Percentiles rank a stretch among this genome's conserved stretches.
Conservation (phyloP, 2,797 vertebrate species). For the Dicrostonyx torquatus region DNA sequence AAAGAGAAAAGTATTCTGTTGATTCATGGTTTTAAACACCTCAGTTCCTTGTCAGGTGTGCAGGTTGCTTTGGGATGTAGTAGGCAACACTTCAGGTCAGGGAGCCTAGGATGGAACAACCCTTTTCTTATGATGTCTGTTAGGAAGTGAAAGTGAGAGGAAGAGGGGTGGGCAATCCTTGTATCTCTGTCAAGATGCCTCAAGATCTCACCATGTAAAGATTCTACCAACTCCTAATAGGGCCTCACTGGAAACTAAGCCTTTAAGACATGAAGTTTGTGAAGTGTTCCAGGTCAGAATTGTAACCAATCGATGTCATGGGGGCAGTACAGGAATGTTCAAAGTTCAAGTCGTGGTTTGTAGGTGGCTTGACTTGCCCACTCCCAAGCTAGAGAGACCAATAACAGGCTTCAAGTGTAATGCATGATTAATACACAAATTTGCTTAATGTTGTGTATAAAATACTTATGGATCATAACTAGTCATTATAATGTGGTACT, state of each 20-base stretch:
- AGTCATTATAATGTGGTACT: neutral
- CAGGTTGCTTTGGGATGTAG: neutral
- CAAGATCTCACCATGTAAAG: too few species aligned
- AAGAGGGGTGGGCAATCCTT: too few species aligned
- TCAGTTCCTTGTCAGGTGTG: neutral
- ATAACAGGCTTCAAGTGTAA: neutral
- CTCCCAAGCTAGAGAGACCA: neutral
- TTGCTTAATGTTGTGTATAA: conserved; percentile 2
- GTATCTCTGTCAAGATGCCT: too few species aligned
- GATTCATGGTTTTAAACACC: neutral
- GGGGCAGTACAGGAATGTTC: neutral
- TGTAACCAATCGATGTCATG: neutral
- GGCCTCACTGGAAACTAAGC: neutral
- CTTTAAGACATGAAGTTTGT: neutral
- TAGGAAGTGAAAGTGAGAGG: neutral
- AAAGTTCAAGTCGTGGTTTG: neutral
- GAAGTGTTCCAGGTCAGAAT: neutral
- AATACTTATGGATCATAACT: neutral
- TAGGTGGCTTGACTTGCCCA: neutral
- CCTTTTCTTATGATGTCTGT: neutral
- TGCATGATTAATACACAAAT: neutral
- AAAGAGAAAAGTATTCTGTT: neutral
- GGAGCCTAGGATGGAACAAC: neutral
- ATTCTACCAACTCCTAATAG: neutral
- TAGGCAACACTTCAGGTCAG: neutral